A percentile compares a stretch with the other conserved stretches of the same genome.
These are phyloP conservation scores for Perca flavescens DNA, from an alignment of 2,113 vertebrate species.

Conservation along the genomic window DNA sequence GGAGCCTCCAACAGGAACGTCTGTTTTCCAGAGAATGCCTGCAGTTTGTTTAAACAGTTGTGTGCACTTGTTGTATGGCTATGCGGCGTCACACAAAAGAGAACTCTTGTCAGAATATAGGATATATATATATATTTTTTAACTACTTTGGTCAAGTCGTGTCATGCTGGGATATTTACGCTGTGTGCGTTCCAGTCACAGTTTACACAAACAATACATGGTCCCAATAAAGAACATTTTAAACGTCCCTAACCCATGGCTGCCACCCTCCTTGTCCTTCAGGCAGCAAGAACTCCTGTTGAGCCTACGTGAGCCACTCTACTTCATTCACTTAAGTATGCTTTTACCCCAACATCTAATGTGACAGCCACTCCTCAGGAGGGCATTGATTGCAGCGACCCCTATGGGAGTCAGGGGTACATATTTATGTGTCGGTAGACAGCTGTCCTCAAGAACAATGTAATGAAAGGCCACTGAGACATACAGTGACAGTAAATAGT, in stretches of 20 bases:
- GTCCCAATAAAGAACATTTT: conserved; percentile 33
- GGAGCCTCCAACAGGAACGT: conserved; percentile 60
- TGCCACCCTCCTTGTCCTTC: conserved; percentile 50
- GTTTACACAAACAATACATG: not conserved
- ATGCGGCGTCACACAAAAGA: conserved; percentile 17
- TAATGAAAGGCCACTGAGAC: conserved; percentile 51
- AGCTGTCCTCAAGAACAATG: conserved; percentile 70
- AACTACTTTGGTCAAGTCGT: not conserved
- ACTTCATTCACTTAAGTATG: conserved; percentile 66
- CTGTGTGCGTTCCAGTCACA: conserved; percentile 3
- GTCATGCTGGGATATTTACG: conserved; percentile 24
- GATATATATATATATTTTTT: not conserved
- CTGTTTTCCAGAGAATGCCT: conserved; percentile 70
- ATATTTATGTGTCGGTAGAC: conserved; percentile 76
- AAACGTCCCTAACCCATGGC: conserved; percentile 11
- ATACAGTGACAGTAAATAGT: conserved; percentile 41
- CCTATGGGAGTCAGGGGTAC: conserved; percentile 63
- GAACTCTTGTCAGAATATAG: conserved; percentile 13
- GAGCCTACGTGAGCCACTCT: conserved; percentile 42
- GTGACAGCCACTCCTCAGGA: conserved; percentile 67
- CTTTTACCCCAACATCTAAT: conserved; percentile 61
- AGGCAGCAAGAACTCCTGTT: conserved; percentile 43
- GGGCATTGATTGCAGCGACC: conserved; percentile 78
- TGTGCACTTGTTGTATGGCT: conserved; percentile 59
- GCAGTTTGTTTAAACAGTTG: conserved; percentile 60